phyloP scores from a whole-genome alignment of 2,797 vertebrate genomes.

The Malurus leucopterus region DNA sequence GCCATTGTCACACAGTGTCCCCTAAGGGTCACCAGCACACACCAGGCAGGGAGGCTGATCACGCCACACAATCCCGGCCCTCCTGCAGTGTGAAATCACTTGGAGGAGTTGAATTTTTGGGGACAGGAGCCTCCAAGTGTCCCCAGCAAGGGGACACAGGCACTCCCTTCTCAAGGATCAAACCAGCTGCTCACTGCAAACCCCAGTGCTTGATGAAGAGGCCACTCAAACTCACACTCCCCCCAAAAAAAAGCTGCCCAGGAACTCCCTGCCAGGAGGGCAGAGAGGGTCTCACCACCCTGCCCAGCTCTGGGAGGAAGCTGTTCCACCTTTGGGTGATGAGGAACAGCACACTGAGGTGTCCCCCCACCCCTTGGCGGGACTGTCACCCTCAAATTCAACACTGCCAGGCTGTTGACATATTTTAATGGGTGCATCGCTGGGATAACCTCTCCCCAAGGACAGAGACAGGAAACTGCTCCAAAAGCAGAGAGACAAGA shows the following conservation, averaged over 20 bases:
- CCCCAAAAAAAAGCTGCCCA: neutral
- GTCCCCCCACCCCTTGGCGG: accelerated
- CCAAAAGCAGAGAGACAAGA: accelerated
- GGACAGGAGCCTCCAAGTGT: neutral
- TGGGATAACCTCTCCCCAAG: neutral
- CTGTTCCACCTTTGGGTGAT: accelerated
- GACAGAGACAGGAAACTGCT: neutral
- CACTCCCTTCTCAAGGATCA: no score
- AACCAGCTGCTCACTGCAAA: neutral
- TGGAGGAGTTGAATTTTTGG: accelerated
- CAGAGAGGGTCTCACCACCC: neutral
- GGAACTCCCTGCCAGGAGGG: neutral
- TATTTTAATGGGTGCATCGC: neutral
- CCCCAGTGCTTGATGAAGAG: neutral
- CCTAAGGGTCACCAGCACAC: neutral
- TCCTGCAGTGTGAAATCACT: accelerated
- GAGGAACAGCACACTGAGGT: accelerated
- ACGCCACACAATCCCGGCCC: accelerated
- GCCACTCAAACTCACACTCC: accelerated
- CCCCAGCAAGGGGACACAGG: neutral
- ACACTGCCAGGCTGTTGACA: neutral
- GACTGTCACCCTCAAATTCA: neutral
- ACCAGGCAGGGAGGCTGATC: accelerated
- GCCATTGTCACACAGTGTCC: neutral
- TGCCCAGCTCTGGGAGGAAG: accelerated